Evolutionary conservation across 2,888 invertebrate genomes (phyloP).

Genomic region (Drosophila rubida): DNA sequence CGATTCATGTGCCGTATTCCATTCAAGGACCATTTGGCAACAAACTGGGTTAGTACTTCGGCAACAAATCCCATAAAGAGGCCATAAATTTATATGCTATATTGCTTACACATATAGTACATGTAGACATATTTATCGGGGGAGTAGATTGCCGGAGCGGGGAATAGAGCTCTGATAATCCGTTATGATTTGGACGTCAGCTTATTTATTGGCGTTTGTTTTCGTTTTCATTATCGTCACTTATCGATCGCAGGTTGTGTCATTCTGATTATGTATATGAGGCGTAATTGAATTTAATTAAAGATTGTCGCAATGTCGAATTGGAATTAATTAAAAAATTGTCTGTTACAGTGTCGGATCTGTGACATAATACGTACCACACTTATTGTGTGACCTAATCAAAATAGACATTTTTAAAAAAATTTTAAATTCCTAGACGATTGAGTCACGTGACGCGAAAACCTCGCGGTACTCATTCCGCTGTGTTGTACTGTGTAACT

Average conservation of each 20-base stretch:
- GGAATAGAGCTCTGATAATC: conserved; percentile 48
- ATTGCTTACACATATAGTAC: not conserved
- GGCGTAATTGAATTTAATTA: conserved; percentile 69
- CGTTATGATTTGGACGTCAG: conserved; percentile 37
- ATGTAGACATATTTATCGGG: not conserved
- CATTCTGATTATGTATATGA: conserved; percentile 50
- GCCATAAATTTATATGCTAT: conserved; percentile 18
- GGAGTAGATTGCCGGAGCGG: not conserved
- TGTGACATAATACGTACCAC: conserved; percentile 53
- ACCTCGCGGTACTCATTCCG: not conserved
- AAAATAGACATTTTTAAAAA: not conserved
- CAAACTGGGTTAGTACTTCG: conserved; percentile 7
- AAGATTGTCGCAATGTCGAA: conserved; percentile 40
- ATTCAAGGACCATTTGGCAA: conserved; percentile 17
- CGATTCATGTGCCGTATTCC: conserved; percentile 1
- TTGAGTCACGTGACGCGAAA: conserved; percentile 30
- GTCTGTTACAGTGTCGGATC: conserved; percentile 2
- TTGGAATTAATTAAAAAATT: conserved; percentile 59
- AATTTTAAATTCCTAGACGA: conserved; percentile 52
- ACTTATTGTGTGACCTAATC: conserved; percentile 21
- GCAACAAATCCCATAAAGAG: conserved; percentile 8
- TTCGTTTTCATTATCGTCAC: conserved; percentile 26
- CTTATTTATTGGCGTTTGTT: conserved; percentile 15
- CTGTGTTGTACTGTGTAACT: not conserved
- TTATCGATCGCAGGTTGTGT: conserved; percentile 45